Conservation (phyloP, 2,888 invertebrate genomes). For the Pachydiplax longipennis region DNA sequence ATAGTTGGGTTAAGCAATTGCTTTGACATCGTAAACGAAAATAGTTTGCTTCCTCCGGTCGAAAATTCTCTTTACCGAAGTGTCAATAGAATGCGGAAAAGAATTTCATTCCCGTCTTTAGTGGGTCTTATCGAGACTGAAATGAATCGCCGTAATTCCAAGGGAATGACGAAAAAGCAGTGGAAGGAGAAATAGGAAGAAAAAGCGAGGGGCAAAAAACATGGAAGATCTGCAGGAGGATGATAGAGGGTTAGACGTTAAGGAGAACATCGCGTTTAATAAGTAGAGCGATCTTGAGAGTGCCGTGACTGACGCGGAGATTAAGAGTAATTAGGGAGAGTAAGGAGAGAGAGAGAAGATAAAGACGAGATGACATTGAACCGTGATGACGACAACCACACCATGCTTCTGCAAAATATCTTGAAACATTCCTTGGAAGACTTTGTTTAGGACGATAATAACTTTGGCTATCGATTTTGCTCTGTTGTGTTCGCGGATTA, state of each 20-base stretch:
- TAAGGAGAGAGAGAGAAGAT: neutral
- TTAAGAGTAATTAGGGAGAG: neutral
- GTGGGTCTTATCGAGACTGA: too few species aligned
- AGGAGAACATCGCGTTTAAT: neutral
- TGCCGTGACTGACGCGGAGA: neutral
- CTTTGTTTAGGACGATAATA: neutral
- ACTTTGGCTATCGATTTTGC: too few species aligned
- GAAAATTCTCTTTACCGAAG: too few species aligned
- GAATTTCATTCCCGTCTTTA: too few species aligned
- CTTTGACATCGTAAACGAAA: too few species aligned
- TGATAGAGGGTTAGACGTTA: neutral
- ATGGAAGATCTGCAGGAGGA: neutral
- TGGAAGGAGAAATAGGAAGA: neutral
- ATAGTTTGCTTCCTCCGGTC: too few species aligned
- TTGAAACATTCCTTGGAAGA: neutral
- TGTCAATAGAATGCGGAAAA: too few species aligned
- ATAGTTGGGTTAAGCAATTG: too few species aligned
- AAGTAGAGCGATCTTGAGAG: neutral
- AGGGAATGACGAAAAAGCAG: neutral
- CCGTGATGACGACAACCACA: neutral
- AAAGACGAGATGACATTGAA: neutral
- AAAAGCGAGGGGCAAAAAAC: too few species aligned
- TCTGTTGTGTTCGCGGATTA: too few species aligned
- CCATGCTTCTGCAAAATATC: neutral
- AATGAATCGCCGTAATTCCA: neutral